Percentiles rank a stretch among this genome's conserved stretches.
Evolutionary conservation across 2,888 invertebrate genomes (phyloP).

Genomic region (Sinodicranocentrus sp.): DNA sequence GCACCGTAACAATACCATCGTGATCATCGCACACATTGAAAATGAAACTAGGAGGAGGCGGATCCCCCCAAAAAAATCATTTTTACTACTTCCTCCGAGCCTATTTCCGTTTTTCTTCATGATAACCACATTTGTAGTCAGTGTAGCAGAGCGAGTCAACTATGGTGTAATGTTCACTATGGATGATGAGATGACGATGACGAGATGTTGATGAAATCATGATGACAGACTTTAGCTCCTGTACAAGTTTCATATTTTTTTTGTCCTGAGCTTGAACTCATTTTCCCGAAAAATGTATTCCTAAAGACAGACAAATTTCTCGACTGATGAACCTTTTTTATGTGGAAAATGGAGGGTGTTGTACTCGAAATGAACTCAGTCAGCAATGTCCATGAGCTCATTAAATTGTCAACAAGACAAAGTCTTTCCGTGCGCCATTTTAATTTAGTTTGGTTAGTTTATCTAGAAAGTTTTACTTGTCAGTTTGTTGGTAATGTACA

Average conservation of each 20-base stretch:
- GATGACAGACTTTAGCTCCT: neutral
- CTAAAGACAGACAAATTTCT: no score
- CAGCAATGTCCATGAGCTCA: slow-evolving; percentile 12
- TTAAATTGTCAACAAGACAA: slow-evolving; percentile 21
- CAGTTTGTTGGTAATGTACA: no score
- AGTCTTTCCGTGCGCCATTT: no score
- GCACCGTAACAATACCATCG: slow-evolving; percentile 12
- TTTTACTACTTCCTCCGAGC: slow-evolving; percentile 41
- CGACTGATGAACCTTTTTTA: no score
- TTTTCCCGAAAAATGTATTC: no score
- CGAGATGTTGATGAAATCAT: no score
- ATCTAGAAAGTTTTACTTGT: no score
- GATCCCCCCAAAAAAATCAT: slow-evolving; percentile 1
- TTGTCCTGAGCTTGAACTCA: neutral
- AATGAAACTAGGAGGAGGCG: slow-evolving; percentile 35
- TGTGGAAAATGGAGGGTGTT: no score
- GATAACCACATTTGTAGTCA: neutral
- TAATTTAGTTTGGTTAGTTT: no score
- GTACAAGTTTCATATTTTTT: neutral
- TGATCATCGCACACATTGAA: neutral
- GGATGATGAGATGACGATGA: no score
- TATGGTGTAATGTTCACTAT: neutral
- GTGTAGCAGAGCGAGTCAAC: neutral
- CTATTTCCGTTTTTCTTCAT: slow-evolving; percentile 40
- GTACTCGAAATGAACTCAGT: neutral